A percentile compares a stretch with the other conserved stretches of the same genome.
Evolutionary conservation across 2,888 invertebrate genomes (phyloP).

Genomic region (Stenichneumon culpator): DNA sequence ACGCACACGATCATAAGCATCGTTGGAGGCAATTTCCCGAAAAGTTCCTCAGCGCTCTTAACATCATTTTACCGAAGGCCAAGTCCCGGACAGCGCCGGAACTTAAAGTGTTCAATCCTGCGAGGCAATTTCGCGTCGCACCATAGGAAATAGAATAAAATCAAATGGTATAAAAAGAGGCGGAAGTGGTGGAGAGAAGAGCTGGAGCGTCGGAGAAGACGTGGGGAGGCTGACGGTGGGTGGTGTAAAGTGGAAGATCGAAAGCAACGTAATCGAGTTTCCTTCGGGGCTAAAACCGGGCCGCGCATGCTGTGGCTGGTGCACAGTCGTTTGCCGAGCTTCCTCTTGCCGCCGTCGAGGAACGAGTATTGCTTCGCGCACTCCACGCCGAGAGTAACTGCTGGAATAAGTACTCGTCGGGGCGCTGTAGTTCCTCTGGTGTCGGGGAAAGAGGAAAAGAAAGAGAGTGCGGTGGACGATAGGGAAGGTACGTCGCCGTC

Average conservation of each 20-base stretch:
- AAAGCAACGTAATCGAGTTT: slow-evolving; percentile 77
- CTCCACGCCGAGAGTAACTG: slow-evolving; percentile 63
- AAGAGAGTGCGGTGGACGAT: slow-evolving; percentile 40
- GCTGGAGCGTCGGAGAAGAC: slow-evolving; percentile 13
- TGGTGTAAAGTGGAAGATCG: slow-evolving; percentile 73
- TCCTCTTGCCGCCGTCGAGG: slow-evolving; percentile 3
- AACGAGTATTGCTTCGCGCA: slow-evolving; percentile 59
- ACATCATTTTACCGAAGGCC: background rate
- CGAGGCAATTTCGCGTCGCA: slow-evolving; percentile 55
- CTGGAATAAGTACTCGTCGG: slow-evolving; percentile 66
- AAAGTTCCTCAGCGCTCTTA: background rate
- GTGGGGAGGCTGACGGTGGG: slow-evolving; percentile 7
- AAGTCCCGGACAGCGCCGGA: background rate
- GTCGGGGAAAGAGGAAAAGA: slow-evolving; percentile 34
- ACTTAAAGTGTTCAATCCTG: slow-evolving; percentile 69
- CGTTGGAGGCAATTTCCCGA: background rate
- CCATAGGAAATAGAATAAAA: slow-evolving; percentile 55
- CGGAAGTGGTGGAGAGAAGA: slow-evolving; percentile 66
- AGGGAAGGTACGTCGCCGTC: slow-evolving; percentile 32
- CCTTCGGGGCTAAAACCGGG: slow-evolving; percentile 72
- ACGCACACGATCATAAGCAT: slow-evolving; percentile 2
- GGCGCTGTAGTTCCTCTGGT: background rate
- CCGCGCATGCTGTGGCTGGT: slow-evolving; percentile 47
- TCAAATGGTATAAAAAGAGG: slow-evolving; percentile 65
- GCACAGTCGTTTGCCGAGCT: slow-evolving; percentile 28